Evolutionary conservation across 1,140 invertebrate species (phyloP), one percentile per base, ranked within the genome.

Genomic region (Trypoxylus dichotomus): DNA sequence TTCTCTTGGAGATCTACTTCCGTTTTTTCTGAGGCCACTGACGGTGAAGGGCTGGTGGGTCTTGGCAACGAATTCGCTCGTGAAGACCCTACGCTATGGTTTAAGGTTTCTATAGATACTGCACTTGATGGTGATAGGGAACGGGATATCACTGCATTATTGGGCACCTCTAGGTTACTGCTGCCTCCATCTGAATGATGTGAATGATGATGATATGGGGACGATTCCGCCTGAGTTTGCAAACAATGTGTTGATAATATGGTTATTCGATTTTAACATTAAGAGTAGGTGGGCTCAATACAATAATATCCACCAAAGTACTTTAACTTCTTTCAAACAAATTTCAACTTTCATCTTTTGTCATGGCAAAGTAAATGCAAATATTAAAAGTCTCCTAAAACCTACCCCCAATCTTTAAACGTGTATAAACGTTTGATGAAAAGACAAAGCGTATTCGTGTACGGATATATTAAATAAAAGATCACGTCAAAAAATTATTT

Each of bases 11-110:
- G 83, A 77, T 92, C 91, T 71, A 89, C 89, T 85, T 93, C 91
- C 21, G 91, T 91, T 83, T 94, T 94, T 80, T 95, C 94, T 82
- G 93, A 95, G 43, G 91, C 90, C 73, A 94, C 87, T 8, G 94
- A 95, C 3, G 94, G 94, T 78, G 94, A 95, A 8, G 95, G 94
- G 81, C 94, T 95, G 37, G 92, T 92, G 7, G 94, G 94, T 78
- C 94, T 88, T 73, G 93, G 92, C 79, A 94, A 88, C 78, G 92
- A 92, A 84, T 91, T 91, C 24, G 88, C 88, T 75, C 88, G 83
- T 27, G 87, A 88, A 79, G 86, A 86, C 5, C 86, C 86, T 24
- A 86, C 84, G 81, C 86, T 87, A 81, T 91, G 90, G 85, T 87
- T 91, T 21, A 90, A 84, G 15, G 90, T 91, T 84, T 92, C 91